Percentiles rank a stretch among this genome's conserved stretches.
Conservation (phyloP, 2,797 vertebrate species). For the Naso thynnoides region DNA sequence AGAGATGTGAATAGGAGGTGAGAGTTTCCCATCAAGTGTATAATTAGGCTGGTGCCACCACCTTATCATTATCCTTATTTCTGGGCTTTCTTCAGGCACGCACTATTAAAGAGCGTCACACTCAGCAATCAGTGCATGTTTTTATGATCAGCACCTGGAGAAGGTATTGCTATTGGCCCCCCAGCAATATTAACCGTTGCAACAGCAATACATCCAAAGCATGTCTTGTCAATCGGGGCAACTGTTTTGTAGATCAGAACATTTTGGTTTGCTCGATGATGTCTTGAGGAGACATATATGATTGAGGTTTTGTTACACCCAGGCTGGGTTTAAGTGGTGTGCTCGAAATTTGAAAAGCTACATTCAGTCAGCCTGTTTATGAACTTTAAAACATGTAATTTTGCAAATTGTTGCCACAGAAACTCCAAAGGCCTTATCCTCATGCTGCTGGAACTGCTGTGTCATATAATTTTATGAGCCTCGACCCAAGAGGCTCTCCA, state of each 20-base stretch:
- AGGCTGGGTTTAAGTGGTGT: slow-evolving; percentile 15
- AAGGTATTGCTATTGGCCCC: slow-evolving; percentile 10
- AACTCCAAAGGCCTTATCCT: slow-evolving; percentile 19
- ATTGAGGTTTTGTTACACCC: slow-evolving; percentile 8
- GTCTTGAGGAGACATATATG: not conserved
- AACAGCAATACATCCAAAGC: not conserved
- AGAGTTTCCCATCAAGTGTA: too few species aligned
- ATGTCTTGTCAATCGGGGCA: not conserved
- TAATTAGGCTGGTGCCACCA: not conserved
- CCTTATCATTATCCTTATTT: slow-evolving; percentile 10
- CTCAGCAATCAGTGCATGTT: slow-evolving; percentile 48
- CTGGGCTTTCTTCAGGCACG: slow-evolving; percentile 44
- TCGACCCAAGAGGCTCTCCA: not conserved
- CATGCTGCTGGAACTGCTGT: not conserved
- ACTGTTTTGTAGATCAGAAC: not conserved
- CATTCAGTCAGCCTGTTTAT: slow-evolving; percentile 3
- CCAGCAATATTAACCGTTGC: not conserved
- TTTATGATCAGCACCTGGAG: slow-evolving; percentile 52
- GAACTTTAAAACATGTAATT: slow-evolving; percentile 20
- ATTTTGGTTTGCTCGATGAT: not conserved
- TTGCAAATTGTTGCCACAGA: slow-evolving; percentile 27
- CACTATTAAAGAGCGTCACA: slow-evolving; percentile 53
- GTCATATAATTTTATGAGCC: not conserved
- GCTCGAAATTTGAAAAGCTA: slow-evolving; percentile 10
- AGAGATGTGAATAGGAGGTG: not conserved